Evolutionary conservation across 2,888 invertebrate genomes (phyloP), one percentile per base, ranked within the genome.

Genomic region (Euclidia mi): DNA sequence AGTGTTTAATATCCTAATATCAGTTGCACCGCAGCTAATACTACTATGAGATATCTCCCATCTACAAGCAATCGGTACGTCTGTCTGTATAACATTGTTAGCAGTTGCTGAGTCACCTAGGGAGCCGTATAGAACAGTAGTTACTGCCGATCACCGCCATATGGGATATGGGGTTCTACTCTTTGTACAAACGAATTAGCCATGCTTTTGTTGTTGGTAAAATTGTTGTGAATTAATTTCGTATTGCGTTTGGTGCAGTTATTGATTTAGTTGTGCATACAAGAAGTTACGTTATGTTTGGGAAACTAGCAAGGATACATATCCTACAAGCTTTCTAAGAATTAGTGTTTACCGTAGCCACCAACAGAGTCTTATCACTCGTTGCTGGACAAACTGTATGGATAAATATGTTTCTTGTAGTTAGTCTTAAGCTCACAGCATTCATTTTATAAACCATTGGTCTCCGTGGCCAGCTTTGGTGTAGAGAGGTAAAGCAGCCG

Each of bases 61-160:
- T 58, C 55, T 66, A 76, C 63, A 58, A 65, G 44, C 47, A 53
- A 65, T 65, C 58, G 55, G 65, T 62, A 65, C 69, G 66, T 65
- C 56, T 57, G 59, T 59, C 61, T 50, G 53, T 55, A 35, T 25
- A 64, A 71, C 73, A 75, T 79, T 78, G 75, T 79, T 74, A 71
- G 45, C 66, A 76, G 62, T 35, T 53, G 92, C 89, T 82, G 87
- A 87, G 72, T 92, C 92, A 92, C 67, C 63, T 69, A 69, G 81
- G 86, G 88, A 79, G 84, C 62, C 58, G 70, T 79, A 83, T 82
- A 74, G 82, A 84, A 87, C 85, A 84, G 87, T 90, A 88, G 89
- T 89, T 83, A 87, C 79, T 83, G 82, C 81, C 77, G 64, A 76
- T 72, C 67, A 74, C 71, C 74, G 68, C 83, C 88, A 88, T 88